Conservation (phyloP, 2,797 vertebrate genomes). For the Sebastes melanostomus region DNA sequence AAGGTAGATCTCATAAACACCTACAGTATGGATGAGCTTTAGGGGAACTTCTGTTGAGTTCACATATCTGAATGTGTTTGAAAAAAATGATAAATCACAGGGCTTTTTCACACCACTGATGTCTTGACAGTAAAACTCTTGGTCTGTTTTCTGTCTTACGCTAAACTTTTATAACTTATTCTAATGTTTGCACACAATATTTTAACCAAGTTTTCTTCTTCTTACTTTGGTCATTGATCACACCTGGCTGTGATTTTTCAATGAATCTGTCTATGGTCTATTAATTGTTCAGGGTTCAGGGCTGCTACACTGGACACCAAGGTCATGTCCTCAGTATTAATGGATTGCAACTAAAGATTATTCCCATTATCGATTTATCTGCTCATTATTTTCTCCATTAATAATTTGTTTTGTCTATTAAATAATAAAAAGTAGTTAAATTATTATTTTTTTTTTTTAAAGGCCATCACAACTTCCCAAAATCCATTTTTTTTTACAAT, state of each 20-base stretch:
- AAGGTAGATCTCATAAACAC: slow-evolving; percentile 31
- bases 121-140: neutral
- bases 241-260: neutral
- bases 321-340: rapidly evolving
- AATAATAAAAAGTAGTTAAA: too few relatives aligned
- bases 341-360: too few relatives aligned
- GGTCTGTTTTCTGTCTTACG: neutral
- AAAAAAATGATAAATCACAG: neutral
- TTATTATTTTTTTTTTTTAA: rapidly evolving
- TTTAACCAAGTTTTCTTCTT: neutral
- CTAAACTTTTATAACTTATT: neutral
- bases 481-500: too few relatives aligned
- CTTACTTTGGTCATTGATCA: neutral
- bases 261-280: too few relatives aligned
- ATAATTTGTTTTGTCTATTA: too few relatives aligned
- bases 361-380: too few relatives aligned
- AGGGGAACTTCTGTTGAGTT: neutral
- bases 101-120: neutral
- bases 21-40: neutral
- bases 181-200: neutral
- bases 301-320: neutral
- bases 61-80: neutral
- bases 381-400: too few relatives aligned
- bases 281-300: neutral
- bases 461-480: too few relatives aligned